Conservation (phyloP, 1,140 invertebrate species). For the Drosophila ogumai region DNA sequence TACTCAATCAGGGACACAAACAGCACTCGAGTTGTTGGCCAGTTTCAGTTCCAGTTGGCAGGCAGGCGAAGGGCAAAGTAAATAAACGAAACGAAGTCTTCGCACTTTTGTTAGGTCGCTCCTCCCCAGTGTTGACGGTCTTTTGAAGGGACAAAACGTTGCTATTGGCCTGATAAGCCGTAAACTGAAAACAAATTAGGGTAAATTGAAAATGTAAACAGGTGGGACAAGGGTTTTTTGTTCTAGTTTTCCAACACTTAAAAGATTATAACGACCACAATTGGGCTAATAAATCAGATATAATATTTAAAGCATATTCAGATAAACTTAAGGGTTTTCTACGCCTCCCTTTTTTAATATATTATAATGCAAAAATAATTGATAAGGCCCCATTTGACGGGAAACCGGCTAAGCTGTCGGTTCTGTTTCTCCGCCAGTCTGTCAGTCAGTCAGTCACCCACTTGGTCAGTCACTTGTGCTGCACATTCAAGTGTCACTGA, state of each 20-base stretch:
- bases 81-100: constrained; percentile 70
- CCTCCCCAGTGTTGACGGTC: constrained; percentile 23
- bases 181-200: constrained; percentile 1
- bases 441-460: constrained; percentile 55
- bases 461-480: constrained; percentile 82
- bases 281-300: neutral
- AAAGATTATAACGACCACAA: neutral
- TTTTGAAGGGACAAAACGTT: neutral
- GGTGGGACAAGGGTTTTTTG: too few species aligned
- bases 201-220: constrained; percentile 1
- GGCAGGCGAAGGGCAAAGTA: constrained; percentile 58
- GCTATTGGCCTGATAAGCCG: neutral
- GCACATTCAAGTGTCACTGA: constrained; percentile 83
- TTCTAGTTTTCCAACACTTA: neutral
- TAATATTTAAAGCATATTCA: neutral
- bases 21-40: constrained; percentile 69
- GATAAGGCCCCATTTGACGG: neutral
- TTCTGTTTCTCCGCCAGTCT: neutral
- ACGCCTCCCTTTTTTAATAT: neutral
- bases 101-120: constrained; percentile 58
- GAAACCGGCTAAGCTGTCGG: constrained; percentile 5
- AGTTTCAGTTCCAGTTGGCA: constrained; percentile 61
- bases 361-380: neutral
- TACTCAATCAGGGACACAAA: constrained; percentile 76
- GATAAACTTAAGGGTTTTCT: neutral